Base-by-base conservation (phyloP, 1,140 invertebrate genomes). In the Conopomorpha cramerella region DNA sequence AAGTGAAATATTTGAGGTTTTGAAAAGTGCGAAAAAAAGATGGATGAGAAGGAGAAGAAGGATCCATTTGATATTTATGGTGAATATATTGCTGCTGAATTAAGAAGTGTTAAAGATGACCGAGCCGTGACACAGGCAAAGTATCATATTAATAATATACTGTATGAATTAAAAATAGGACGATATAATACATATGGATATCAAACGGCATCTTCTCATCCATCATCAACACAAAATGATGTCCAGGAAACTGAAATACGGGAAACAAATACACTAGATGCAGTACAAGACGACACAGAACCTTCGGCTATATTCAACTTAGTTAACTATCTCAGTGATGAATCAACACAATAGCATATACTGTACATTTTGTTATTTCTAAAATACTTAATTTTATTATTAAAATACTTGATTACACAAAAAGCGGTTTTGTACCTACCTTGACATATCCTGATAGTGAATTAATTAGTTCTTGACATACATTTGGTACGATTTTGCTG, bases 401-500 rank as follows among this genome's bases (percentile, higher is more conserved):
- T 23, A 23, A 23, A 23, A 23, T 10, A 23, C 10, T 23, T 23
- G 19, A 23, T 23, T 23, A 6, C 10, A 23, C 19, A 4, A 23
- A n/a, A n/a, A n/a, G n/a, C 11, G n/a, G 4, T 16, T 11, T 12
- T 35, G 34, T 26, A 36, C 34, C 39, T 43, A 48, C 45, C 36
- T 43, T 43, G 8, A 51, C 36, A 31, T 38, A 42, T 17, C 46
- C 26, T 29, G 28, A n/a, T 14, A 51, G 42, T 14, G 33, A 25
- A 31, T 37, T 35, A 16, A 43, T 40, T 8, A 52, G 16, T 14
- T 37, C 45, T n/a, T 36, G 15, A 40, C 45, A 49, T 10, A 52
- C 47, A 41, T 45, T 44, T 14, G 45, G 42, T 17, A 54, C 35
- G 15, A 53, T 53, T 37, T 10, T 23, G 16, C 38, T 35, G 34